phyloP scores from a whole-genome alignment of 2,797 vertebrate species.

The Phyllotis vaccarum region DNA sequence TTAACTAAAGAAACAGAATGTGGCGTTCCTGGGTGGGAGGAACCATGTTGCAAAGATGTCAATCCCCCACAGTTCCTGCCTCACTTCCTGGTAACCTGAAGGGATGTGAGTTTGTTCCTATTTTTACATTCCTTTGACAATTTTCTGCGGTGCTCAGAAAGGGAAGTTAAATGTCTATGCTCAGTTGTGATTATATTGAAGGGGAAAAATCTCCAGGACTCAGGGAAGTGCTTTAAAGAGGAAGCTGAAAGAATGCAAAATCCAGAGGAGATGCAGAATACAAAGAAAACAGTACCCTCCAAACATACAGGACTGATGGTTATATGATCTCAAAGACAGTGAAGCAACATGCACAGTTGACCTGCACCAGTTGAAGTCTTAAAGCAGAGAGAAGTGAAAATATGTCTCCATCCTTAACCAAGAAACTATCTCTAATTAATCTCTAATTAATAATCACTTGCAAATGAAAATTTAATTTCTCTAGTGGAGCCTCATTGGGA shows the following conservation, averaged over 20 bases:
- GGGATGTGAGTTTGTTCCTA: conserved; percentile 18
- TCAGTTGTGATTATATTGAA: conserved; percentile 31
- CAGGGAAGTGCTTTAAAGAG: neutral
- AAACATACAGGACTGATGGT: no score
- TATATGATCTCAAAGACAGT: neutral
- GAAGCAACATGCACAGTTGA: neutral
- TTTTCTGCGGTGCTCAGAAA: conserved; percentile 64
- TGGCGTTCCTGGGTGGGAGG: conserved; percentile 15
- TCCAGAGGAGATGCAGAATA: neutral
- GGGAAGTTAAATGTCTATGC: conserved; percentile 28
- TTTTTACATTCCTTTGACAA: conserved; percentile 53
- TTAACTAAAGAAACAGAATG: conserved; percentile 56
- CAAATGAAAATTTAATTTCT: neutral
- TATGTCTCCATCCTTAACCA: neutral
- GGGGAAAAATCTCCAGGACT: no score
- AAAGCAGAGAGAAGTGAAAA: neutral
- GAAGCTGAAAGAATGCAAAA: neutral
- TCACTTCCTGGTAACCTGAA: conserved; percentile 2
- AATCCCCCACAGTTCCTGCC: neutral
- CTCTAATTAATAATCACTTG: no score
- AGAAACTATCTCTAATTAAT: neutral
- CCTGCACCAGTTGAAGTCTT: neutral
- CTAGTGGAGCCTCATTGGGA: neutral
- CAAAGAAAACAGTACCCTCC: neutral
- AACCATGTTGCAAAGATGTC: neutral